Conservation (phyloP, 2,113 vertebrate species). For the Ramphastos sulfuratus region DNA sequence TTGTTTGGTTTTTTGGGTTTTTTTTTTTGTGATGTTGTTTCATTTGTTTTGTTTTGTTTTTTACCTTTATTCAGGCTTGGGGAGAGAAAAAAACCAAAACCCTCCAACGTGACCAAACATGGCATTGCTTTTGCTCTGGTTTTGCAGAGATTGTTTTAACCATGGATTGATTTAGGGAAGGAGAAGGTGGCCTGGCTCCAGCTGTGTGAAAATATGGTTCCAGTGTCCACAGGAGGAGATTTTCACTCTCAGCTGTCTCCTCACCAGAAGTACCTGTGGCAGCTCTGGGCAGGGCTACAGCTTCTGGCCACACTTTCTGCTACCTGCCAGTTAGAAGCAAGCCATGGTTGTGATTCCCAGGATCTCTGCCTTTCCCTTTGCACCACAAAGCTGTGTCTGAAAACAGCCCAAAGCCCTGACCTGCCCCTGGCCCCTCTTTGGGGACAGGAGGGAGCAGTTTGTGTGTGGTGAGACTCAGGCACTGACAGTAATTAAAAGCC, state of each 20-base stretch:
- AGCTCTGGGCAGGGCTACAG: neutral
- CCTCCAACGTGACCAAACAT: rapidly evolving
- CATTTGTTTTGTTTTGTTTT: neutral
- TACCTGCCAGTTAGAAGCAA: neutral
- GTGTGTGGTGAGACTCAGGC: rapidly evolving
- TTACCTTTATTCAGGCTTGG: neutral
- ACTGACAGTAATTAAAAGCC: conserved; percentile 5
- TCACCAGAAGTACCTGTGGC: neutral
- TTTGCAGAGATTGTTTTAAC: neutral
- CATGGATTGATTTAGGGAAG: neutral
- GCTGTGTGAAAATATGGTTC: neutral
- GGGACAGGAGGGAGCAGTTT: neutral
- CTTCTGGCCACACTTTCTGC: rapidly evolving
- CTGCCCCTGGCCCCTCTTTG: rapidly evolving
- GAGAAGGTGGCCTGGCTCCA: neutral
- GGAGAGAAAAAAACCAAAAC: neutral
- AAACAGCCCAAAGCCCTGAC: neutral
- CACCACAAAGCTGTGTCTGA: neutral
- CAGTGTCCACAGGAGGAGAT: neutral
- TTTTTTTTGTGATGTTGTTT: no score
- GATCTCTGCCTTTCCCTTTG: neutral
- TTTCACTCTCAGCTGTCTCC: neutral
- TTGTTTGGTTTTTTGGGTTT: no score
- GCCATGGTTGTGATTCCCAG: rapidly evolving
- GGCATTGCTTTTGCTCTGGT: neutral